phyloP scores from a whole-genome alignment of 2,797 vertebrate genomes.

The Simalia tracyae region DNA sequence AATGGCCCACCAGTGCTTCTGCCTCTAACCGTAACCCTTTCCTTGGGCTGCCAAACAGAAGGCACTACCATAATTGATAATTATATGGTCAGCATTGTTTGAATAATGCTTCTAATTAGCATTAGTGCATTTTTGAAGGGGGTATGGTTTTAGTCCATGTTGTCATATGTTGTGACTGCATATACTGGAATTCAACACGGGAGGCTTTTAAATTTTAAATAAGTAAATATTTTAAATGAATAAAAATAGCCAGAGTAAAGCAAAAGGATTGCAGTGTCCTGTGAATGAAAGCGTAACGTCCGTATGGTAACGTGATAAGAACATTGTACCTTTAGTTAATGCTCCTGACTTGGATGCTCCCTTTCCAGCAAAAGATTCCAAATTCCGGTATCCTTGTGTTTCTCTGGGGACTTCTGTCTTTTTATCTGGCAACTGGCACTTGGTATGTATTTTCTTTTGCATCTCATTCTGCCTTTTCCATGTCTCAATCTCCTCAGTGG shows the following conservation, averaged over 20 bases:
- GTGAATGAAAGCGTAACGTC: not conserved
- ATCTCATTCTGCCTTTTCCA: constrained; percentile 78
- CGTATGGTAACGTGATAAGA: not conserved
- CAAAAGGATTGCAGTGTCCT: not conserved
- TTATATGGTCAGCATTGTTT: not conserved
- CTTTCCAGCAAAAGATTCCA: constrained; percentile 23
- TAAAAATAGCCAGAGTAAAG: constrained; percentile 4
- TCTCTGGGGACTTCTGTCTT: constrained; percentile 43
- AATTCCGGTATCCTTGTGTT: constrained; percentile 39
- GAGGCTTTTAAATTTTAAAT: not conserved
- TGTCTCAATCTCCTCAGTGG: constrained; percentile 78
- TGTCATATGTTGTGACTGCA: not conserved
- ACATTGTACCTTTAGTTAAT: constrained; percentile 58
- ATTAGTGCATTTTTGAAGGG: not conserved
- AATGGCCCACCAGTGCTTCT: not conserved
- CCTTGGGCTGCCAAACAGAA: not conserved
- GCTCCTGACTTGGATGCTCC: constrained; percentile 31
- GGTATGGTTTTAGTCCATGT: not conserved
- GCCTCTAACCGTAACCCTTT: not conserved
- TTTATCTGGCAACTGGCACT: constrained; percentile 14
- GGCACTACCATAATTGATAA: not conserved
- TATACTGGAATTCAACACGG: not conserved
- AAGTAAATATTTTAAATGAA: not conserved
- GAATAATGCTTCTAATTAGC: not conserved
- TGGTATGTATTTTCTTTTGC: constrained; percentile 39